Percentiles rank a stretch among this genome's conserved stretches.
Evolutionary conservation across 2,888 invertebrate species (phyloP).

Genomic region (Tortrix viridana): DNA sequence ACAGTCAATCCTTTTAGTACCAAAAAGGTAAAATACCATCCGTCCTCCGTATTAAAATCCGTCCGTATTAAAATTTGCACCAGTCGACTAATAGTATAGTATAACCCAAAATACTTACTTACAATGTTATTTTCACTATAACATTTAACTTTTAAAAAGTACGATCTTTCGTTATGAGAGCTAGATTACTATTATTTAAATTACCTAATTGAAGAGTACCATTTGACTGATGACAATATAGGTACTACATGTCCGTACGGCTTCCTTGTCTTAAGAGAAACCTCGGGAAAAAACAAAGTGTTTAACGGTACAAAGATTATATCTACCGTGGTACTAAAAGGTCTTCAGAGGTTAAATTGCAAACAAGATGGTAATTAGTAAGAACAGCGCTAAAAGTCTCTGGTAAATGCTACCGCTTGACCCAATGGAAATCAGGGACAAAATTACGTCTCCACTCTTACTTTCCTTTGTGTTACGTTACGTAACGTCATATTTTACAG

Average conservation of each 20-base stretch:
- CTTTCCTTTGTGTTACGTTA: constrained; percentile 76
- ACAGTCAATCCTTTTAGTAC: too few species aligned
- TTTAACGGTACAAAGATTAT: constrained; percentile 33
- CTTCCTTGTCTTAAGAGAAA: constrained; percentile 11
- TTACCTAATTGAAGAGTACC: not conserved
- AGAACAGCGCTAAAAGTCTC: constrained; percentile 74
- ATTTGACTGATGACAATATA: not conserved
- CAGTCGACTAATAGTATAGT: too few species aligned
- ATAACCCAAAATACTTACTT: too few species aligned
- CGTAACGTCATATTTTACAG: constrained; percentile 68
- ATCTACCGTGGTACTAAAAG: constrained; percentile 29
- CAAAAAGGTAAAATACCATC: too few species aligned
- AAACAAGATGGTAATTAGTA: constrained; percentile 83
- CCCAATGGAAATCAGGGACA: constrained; percentile 81
- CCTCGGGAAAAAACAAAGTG: constrained; percentile 23
- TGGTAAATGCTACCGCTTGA: constrained; percentile 69
- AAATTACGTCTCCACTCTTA: constrained; percentile 76
- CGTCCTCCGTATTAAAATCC: too few species aligned
- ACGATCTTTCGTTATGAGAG: too few species aligned
- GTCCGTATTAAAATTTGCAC: too few species aligned
- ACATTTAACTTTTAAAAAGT: too few species aligned
- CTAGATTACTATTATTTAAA: not conserved
- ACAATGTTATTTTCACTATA: too few species aligned
- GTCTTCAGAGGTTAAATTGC: constrained; percentile 75
- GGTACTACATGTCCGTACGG: constrained; percentile 6